Evolutionary conservation across 1,140 invertebrate genomes (phyloP).

Genomic region (Drosophila paulistorum): DNA sequence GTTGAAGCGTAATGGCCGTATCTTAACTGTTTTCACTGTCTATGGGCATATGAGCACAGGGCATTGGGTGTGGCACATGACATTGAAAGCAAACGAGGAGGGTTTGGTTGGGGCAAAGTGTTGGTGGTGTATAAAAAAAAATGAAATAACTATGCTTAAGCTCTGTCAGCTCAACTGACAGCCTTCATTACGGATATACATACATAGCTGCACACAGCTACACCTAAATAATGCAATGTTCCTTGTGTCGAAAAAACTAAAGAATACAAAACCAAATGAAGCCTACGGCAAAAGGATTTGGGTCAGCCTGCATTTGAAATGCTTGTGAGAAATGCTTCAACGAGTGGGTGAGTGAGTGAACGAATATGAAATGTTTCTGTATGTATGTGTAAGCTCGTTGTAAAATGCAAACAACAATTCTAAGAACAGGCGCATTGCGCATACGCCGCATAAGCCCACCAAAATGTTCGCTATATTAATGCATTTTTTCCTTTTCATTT

Average conservation of each 20-base stretch:
- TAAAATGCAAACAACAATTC: slow-evolving; percentile 55
- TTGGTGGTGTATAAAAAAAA: slow-evolving; percentile 13
- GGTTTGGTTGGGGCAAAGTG: neutral
- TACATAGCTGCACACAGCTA: slow-evolving; percentile 49
- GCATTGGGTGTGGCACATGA: slow-evolving; percentile 70
- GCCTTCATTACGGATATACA: slow-evolving; percentile 67
- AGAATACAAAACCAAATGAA: slow-evolving; percentile 62
- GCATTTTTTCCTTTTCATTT: slow-evolving; percentile 24
- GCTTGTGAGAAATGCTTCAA: slow-evolving; percentile 53
- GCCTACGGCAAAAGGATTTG: slow-evolving; percentile 69
- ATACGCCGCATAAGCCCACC: slow-evolving; percentile 46
- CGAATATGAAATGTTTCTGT: neutral
- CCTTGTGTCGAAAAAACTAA: slow-evolving; percentile 33
- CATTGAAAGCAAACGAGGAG: slow-evolving; percentile 56
- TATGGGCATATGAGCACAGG: neutral
- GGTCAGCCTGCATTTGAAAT: slow-evolving; percentile 75
- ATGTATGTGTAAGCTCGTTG: slow-evolving; percentile 26
- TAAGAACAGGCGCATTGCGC: slow-evolving; percentile 51
- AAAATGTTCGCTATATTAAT: slow-evolving; percentile 64
- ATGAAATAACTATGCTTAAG: slow-evolving; percentile 62
- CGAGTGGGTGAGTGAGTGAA: slow-evolving; percentile 21
- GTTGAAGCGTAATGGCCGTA: slow-evolving; percentile 45
- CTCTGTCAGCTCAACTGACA: slow-evolving; percentile 67
- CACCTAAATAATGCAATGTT: slow-evolving; percentile 65
- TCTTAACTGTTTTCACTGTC: slow-evolving; percentile 24